Percentiles rank a stretch among this genome's conserved stretches.
Conservation (phyloP, 2,113 vertebrate genomes). For the Sterna hirundo region DNA sequence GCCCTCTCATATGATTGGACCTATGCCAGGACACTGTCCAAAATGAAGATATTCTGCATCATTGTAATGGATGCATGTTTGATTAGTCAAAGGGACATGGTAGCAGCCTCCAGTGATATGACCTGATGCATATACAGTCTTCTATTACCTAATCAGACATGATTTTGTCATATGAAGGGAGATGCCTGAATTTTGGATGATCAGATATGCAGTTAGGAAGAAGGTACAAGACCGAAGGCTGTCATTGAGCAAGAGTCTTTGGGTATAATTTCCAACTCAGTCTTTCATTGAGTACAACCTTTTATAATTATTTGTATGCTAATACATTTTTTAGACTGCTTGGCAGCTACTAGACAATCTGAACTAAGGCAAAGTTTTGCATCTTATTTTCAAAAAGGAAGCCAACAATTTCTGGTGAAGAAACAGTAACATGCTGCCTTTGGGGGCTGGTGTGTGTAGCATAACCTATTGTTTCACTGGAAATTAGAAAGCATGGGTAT, state of each 20-base stretch:
- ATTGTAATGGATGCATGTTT: neutral
- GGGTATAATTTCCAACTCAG: neutral
- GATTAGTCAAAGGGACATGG: neutral
- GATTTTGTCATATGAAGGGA: neutral
- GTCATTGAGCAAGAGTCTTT: neutral
- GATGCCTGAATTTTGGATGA: neutral
- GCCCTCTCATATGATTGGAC: neutral
- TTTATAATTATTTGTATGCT: slow-evolving; percentile 3
- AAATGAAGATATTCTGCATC: neutral
- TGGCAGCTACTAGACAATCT: slow-evolving; percentile 18
- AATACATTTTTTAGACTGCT: neutral
- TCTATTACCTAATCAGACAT: neutral
- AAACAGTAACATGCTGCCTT: slow-evolving; percentile 12
- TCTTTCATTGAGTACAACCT: neutral
- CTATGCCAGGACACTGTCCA: neutral
- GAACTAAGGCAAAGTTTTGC: slow-evolving; percentile 20
- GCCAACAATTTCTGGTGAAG: neutral
- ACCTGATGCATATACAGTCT: neutral
- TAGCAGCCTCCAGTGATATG: neutral
- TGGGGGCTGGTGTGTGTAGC: slow-evolving; percentile 3
- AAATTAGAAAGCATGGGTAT: slow-evolving; percentile 26
- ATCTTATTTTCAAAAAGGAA: slow-evolving; percentile 26
- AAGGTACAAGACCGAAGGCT: neutral
- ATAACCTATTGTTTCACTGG: slow-evolving; percentile 34
- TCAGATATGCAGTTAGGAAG: neutral